Base-by-base conservation (phyloP, 2,113 vertebrate genomes). In the Triplophysa dalaica region DNA sequence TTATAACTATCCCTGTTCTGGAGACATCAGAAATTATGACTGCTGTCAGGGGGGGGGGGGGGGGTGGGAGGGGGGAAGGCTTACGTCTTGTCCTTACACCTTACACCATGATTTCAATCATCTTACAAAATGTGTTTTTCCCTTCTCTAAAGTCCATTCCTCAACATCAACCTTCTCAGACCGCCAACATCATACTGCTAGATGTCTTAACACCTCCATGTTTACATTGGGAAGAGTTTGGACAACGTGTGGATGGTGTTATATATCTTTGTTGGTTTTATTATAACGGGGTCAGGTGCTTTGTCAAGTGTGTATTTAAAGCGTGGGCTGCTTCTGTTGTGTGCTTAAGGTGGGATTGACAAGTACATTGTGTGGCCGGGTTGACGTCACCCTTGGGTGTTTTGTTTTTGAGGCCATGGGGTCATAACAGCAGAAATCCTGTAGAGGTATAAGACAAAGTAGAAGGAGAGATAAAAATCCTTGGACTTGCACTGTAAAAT, bases 41-140 rank as follows among this genome's bases (percentile, higher is more conserved):
- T 62, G 58, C 48, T 69, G 64, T 77, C 63, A 76, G 65, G 1
- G 26, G 58, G 21, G 45, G 50, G 26, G 26, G 2, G 2, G 2
- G 1, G 26, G 26, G 29, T n/a, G n/a, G n/a, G n/a, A n/a, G n/a
- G n/a, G n/a, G n/a, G n/a, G n/a, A n/a, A n/a, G n/a, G n/a, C n/a
- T 81, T 68, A 41, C 8, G 2, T 74, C 45, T 56, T 74, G 78
- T 61, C 67, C 78, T 65, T 74, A 54, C 69, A 67, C 50, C 17
- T 79, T 66, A 65, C 16, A 43, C 43, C 58, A 11, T 43, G 43
- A 72, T 78, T 78, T 67, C 75, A 68, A 61, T 85, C 52, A 78
- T 62, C 11, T 22, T 10, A 4, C 8, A 26, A 24, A 62, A 58
- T 76, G 50, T 11, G 80, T 78, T 76, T 83, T 65, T 76, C 12